phyloP scores from a whole-genome alignment of 2,113 vertebrate species.

The Dryoscopus gambensis region DNA sequence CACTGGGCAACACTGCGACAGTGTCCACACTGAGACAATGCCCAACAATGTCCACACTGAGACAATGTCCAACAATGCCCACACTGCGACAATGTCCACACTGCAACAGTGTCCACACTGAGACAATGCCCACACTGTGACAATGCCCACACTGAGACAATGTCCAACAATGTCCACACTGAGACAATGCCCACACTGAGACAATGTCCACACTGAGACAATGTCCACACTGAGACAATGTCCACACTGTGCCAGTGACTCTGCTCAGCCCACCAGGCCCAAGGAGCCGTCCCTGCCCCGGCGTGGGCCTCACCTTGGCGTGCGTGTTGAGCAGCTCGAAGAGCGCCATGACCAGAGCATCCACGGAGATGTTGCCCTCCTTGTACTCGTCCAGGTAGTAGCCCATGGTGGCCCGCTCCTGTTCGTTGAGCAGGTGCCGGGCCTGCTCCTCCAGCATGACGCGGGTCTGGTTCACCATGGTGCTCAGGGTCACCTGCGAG shows the following conservation, averaged over 20 bases:
- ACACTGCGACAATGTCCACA: background rate
- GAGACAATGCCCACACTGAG: background rate
- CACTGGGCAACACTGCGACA: rapidly evolving
- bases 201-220: background rate
- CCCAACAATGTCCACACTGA: background rate
- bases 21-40: background rate
- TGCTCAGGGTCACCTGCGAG: slow-evolving; percentile 94
- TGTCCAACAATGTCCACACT: background rate
- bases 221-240: background rate
- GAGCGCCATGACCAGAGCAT: slow-evolving; percentile 89
- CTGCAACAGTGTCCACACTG: background rate
- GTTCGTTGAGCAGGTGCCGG: slow-evolving; percentile 85
- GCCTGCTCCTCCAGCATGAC: slow-evolving; percentile 93
- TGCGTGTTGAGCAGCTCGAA: slow-evolving; percentile 96
- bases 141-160: background rate
- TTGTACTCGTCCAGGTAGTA: slow-evolving; percentile 96
- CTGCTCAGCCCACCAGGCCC: background rate
- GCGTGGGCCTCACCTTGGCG: slow-evolving; percentile 80
- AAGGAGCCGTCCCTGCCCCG: background rate
- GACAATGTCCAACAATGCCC: background rate
- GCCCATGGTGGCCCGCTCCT: slow-evolving; percentile 87
- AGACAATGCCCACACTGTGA: background rate
- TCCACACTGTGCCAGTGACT: background rate
- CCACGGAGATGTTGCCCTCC: slow-evolving; percentile 83
- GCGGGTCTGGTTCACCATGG: slow-evolving; percentile 88